Base-by-base conservation (phyloP, 2,888 invertebrate species). In the Melanchra persicariae region DNA sequence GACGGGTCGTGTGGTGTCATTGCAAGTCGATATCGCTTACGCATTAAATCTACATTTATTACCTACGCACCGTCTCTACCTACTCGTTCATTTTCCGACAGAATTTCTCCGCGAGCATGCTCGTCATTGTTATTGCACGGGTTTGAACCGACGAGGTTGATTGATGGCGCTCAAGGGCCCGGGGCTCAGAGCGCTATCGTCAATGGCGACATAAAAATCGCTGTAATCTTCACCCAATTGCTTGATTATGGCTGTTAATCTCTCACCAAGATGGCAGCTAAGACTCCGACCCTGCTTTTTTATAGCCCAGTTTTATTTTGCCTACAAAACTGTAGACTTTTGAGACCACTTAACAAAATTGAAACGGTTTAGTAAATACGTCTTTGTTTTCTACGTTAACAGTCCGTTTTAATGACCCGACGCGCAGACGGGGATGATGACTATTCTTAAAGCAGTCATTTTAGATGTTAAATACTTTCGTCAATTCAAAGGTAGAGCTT, bases 191-290 rank as follows among this genome's bases (percentile, higher is more conserved):
- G 85, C 87, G 80, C 87, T 84, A 83, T 79, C 83, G 84, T 85
- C 87, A 85, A 86, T 82, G 83, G 87, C 81, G 89, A 92, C 91
- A 93, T 94, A 94, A 95, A 94, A 95, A 94, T 93, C 91, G 91
- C 90, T 91, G 93, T 94, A 94, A 94, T 95, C 93, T 93, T 85
- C 91, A 86, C 90, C 89, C 94, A 94, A 95, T 94, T 92, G 94
- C 94, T 94, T 94, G 94, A 95, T 95, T 94, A 94, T 94, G 84
- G 93, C 91, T 92, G 92, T 94, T 95, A 94, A 95, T 95, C 94
- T 93, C 91, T 88, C 88, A 89, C 90, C 87, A 89, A 91, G 91
- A 91, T 90, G 90, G 91, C 87, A 87, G 87, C 88, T 89, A 85
- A 88, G 67, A 51, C 88, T 86, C 85, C 85, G 73, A 84, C 84